These are phyloP conservation scores for Tamandua tetradactyla DNA, from an alignment of 2,797 vertebrate species.

Conservation along the genomic window DNA sequence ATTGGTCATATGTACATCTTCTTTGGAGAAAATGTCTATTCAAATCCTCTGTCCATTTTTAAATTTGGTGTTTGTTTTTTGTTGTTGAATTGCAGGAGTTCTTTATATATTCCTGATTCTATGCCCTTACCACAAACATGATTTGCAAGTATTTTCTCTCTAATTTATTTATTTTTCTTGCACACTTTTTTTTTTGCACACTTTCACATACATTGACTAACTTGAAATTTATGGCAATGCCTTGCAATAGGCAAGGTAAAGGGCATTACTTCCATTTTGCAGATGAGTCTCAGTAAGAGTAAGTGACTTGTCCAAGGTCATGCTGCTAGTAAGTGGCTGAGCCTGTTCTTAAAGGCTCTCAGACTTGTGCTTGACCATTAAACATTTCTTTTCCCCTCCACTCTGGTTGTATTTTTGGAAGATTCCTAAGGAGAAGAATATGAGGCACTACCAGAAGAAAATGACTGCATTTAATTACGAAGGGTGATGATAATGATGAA, in stretches of 20 bases:
- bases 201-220: neutral
- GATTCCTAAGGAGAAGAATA: neutral
- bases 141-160: neutral
- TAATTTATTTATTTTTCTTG: neutral
- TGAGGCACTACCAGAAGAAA: neutral
- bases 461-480: neutral
- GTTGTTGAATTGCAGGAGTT: neutral
- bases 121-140: neutral
- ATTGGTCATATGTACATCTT: neutral
- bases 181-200: neutral
- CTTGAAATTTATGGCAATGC: neutral
- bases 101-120: neutral
- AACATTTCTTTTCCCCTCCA: neutral
- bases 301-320: neutral
- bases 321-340: neutral
- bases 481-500: neutral
- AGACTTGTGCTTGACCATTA: neutral
- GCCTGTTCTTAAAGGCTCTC: neutral
- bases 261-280: neutral
- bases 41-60: neutral
- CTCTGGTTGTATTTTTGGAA: neutral
- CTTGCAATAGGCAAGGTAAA: neutral
- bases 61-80: neutral
- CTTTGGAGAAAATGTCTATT: neutral
- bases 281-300: neutral